Conservation (phyloP, 2,888 invertebrate species). For the Tipula vernalis region DNA sequence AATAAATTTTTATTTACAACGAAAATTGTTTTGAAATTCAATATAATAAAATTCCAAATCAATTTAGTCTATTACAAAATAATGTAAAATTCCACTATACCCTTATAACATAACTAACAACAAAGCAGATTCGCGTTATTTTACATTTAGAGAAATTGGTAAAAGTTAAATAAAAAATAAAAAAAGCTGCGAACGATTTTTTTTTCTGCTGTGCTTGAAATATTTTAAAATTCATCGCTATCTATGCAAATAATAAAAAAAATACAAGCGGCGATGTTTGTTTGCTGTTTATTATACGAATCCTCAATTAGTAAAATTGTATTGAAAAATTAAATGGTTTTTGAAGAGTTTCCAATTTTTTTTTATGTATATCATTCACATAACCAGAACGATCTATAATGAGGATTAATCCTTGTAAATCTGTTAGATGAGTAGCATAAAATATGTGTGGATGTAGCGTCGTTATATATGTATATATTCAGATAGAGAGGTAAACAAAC, state of each 20-base stretch:
- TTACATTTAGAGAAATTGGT: neutral
- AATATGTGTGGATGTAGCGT: neutral
- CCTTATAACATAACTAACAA: neutral
- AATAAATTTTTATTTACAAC: neutral
- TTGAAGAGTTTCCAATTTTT: neutral
- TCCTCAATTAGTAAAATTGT: neutral
- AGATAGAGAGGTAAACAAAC: neutral
- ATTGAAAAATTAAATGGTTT: neutral
- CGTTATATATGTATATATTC: neutral
- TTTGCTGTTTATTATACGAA: neutral
- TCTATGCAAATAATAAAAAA: neutral
- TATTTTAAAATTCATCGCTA: neutral
- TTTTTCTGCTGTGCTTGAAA: neutral
- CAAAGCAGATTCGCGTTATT: neutral
- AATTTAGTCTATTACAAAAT: neutral
- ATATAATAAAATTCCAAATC: neutral
- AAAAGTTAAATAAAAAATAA: neutral
- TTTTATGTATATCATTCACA: neutral
- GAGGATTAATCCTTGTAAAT: neutral
- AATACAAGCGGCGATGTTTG: neutral
- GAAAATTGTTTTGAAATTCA: neutral
- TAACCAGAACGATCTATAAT: neutral
- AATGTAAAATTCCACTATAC: neutral
- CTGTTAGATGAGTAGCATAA: neutral
- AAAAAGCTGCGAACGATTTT: neutral